Base-by-base conservation (phyloP, 2,888 invertebrate genomes). In the Lamellibrachia satsuma region DNA sequence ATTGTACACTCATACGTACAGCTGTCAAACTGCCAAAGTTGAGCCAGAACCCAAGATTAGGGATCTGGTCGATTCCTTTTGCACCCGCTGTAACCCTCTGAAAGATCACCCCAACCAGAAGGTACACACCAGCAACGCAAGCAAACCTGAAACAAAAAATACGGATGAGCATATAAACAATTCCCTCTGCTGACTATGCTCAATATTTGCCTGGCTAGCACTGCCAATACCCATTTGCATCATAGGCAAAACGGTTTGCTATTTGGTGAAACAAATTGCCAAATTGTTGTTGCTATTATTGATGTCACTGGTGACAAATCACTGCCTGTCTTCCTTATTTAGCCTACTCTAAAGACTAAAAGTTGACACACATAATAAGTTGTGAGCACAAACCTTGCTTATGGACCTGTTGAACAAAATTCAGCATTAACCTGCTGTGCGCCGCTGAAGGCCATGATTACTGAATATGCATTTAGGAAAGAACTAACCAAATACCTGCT, bases 21-120 rank as follows among this genome's bases (percentile, higher is more conserved):
- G 96, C 96, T 94, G 96, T 95, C 22, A 96, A 94, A 93, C 96
- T 96, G 91, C 96, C 96, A 94, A 96, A 96, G 93, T 96, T 96
- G 93, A 95, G 95, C 97, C 96, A 97, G 94, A 96, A 96, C n/a
- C 94, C 94, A 93, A 95, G 96, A 93, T 97, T 96, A 7, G 97
- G 97, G 57, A 97, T 95, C 94, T 97, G 97, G 90, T 97, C 96
- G 91, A 95, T 93, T 4, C 97, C 97, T 93, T 96, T 96, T 15
- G 96, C 96, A 52, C 96, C 96, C 6, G 95, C 94, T 4, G 96
- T 95, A 94, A 96, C 95, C 92, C 97, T 94, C 92, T 96, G 95
- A 94, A 96, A 96, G 39, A 96, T 93, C 92, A 96, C 95, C 52
- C 96, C 97, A 90, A 95, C 95, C 0, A 96, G 51, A 1, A 96